Conservation (phyloP, 2,888 invertebrate species). For the Unio delphinus region DNA sequence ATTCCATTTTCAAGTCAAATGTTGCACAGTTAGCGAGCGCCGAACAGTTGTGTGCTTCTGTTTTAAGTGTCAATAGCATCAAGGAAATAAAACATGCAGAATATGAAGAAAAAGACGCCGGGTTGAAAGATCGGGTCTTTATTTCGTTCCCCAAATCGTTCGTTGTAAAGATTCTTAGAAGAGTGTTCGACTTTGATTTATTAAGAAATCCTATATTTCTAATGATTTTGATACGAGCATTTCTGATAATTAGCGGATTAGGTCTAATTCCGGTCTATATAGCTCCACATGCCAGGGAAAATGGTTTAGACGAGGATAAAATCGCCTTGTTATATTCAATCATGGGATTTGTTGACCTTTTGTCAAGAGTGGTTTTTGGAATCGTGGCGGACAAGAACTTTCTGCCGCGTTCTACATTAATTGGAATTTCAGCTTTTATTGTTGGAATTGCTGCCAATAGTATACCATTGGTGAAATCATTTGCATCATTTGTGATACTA, state of each 20-base stretch:
- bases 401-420: constrained; percentile 12
- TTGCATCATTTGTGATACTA: constrained; percentile 10
- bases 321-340: constrained; percentile 25
- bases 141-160: too few relatives aligned
- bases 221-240: constrained; percentile 12
- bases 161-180: constrained; percentile 1
- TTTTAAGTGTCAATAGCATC: constrained; percentile 3
- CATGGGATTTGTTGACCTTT: constrained; percentile 20
- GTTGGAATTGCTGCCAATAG: constrained; percentile 16
- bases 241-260: constrained; percentile 12
- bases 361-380: constrained; percentile 15
- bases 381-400: constrained; percentile 16
- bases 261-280: constrained; percentile 19
- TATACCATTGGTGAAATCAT: constrained; percentile 9
- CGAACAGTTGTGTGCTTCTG: constrained; percentile 14
- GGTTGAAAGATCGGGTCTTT: too few relatives aligned
- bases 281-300: constrained; percentile 31
- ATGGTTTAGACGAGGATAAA: constrained; percentile 18
- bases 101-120: too few relatives aligned
- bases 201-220: constrained; percentile 17
- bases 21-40: constrained; percentile 8
- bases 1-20: too few relatives aligned
- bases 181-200: constrained; percentile 14
- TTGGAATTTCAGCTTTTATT: constrained; percentile 6
- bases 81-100: too few relatives aligned